Conservation (phyloP, 2,888 invertebrate species). For the Hypercompe scribonia region DNA sequence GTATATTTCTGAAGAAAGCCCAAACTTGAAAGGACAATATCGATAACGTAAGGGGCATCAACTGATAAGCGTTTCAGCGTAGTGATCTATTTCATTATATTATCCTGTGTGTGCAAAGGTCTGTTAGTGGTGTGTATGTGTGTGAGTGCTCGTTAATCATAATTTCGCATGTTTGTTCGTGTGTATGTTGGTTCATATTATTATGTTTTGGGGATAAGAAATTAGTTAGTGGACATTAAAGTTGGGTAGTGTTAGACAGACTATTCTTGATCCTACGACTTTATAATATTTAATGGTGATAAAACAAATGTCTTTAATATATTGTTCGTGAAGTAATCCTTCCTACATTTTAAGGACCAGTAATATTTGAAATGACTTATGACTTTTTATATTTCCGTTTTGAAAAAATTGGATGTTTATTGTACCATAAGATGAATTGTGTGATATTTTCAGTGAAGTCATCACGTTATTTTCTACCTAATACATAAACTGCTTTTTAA, state of each 20-base stretch:
- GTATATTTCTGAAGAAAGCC: constrained; percentile 22
- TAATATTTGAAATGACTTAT: neutral
- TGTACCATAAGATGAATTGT: neutral
- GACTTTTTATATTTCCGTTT: neutral
- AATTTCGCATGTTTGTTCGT: constrained; percentile 86
- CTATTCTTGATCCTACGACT: constrained; percentile 57
- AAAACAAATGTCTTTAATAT: neutral
- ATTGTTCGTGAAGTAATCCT: too few species aligned
- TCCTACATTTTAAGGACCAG: too few species aligned
- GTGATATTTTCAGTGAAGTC: neutral
- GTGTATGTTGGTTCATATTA: constrained; percentile 84
- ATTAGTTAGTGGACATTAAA: constrained; percentile 87
- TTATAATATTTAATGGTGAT: neutral
- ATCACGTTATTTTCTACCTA: neutral
- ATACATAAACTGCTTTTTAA: neutral
- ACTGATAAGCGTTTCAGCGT: constrained; percentile 68
- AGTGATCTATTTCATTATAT: constrained; percentile 80
- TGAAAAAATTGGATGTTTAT: neutral
- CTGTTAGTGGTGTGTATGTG: constrained; percentile 64
- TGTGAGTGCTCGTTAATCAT: constrained; percentile 86
- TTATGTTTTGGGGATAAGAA: constrained; percentile 87
- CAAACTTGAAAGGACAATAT: constrained; percentile 42
- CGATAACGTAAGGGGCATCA: constrained; percentile 65
- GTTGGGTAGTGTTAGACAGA: constrained; percentile 62
- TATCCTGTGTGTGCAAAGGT: constrained; percentile 59